Percentiles rank a stretch among this genome's conserved stretches.
Conservation (phyloP, 2,797 vertebrate species). For the Enteromius radiatus region DNA sequence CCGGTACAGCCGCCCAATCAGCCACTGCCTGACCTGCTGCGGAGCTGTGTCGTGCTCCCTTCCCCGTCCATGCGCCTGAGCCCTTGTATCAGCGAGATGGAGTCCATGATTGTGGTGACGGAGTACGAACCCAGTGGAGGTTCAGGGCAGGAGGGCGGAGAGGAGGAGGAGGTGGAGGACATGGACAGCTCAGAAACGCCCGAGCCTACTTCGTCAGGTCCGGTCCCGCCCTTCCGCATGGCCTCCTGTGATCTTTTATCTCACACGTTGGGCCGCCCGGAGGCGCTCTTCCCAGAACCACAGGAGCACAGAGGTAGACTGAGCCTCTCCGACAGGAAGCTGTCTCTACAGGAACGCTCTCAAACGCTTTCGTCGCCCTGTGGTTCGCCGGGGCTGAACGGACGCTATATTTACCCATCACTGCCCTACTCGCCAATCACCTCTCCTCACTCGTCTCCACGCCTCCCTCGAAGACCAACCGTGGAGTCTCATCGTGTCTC, state of each 20-base stretch:
- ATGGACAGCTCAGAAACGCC: constrained; percentile 78
- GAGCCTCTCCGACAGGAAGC: constrained; percentile 86
- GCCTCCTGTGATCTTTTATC: constrained; percentile 77
- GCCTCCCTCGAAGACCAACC: constrained; percentile 89
- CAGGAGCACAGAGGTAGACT: constrained; percentile 78
- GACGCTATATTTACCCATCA: constrained; percentile 87
- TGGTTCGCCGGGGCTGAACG: constrained; percentile 73
- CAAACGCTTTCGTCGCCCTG: constrained; percentile 77
- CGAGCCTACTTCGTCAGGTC: constrained; percentile 61
- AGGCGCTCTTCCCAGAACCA: constrained; percentile 68
- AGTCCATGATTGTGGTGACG: constrained; percentile 91
- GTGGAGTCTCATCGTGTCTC: constrained; percentile 96
- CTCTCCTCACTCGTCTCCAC: constrained; percentile 92
- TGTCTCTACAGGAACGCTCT: constrained; percentile 91
- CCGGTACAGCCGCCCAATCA: constrained; percentile 65
- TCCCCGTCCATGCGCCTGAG: constrained; percentile 61
- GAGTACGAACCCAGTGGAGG: constrained; percentile 83
- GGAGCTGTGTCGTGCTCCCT: constrained; percentile 71
- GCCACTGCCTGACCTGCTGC: constrained; percentile 80
- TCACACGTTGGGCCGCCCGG: constrained; percentile 62
- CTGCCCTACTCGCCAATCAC: constrained; percentile 89
- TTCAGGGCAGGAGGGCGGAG: constrained; percentile 59
- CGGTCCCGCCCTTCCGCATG: constrained; percentile 60
- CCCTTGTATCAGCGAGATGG: constrained; percentile 80
- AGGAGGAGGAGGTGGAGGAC: constrained; percentile 78